Conservation (phyloP, 2,113 vertebrate genomes). For the Seriola rivoliana region DNA sequence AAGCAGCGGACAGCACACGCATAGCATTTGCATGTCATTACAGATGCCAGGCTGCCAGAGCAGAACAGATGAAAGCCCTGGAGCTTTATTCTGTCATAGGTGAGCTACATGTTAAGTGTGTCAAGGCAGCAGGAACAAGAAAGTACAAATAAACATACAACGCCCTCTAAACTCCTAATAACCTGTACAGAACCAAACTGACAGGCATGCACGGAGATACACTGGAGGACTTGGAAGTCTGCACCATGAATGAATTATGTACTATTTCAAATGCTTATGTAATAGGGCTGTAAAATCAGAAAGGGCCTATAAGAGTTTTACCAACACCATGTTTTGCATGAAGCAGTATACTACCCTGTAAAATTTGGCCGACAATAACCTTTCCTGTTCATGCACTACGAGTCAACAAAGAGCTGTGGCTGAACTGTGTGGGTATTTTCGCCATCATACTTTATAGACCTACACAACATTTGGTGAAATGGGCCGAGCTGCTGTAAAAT, state of each 20-base stretch:
- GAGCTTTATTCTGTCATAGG: slow-evolving; percentile 73
- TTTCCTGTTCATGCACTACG: slow-evolving; percentile 21
- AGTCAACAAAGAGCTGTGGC: slow-evolving; percentile 54
- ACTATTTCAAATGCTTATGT: slow-evolving; percentile 53
- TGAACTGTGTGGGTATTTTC: slow-evolving; percentile 43
- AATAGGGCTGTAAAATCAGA: slow-evolving; percentile 47
- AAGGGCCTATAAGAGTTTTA: slow-evolving; percentile 57
- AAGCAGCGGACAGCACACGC: slow-evolving; percentile 65
- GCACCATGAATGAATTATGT: slow-evolving; percentile 32
- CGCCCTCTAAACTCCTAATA: slow-evolving; percentile 52
- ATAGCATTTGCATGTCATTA: slow-evolving; percentile 80
- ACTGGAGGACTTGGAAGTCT: slow-evolving; percentile 37
- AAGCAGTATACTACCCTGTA: slow-evolving; percentile 52
- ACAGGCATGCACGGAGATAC: slow-evolving; percentile 37
- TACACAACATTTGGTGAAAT: slow-evolving; percentile 67
- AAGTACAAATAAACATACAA: slow-evolving; percentile 70
- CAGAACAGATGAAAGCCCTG: slow-evolving; percentile 72
- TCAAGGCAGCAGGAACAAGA: slow-evolving; percentile 68
- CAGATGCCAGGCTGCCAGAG: slow-evolving; percentile 62
- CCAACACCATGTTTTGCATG: slow-evolving; percentile 57
- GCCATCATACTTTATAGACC: slow-evolving; percentile 57
- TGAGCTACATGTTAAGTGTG: slow-evolving; percentile 68
- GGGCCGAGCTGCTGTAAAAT: slow-evolving; percentile 66
- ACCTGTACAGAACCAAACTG: slow-evolving; percentile 32
- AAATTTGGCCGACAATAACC: slow-evolving; percentile 48